Evolutionary conservation across 2,888 invertebrate species (phyloP).

Genomic region (Drosophila ustulata): DNA sequence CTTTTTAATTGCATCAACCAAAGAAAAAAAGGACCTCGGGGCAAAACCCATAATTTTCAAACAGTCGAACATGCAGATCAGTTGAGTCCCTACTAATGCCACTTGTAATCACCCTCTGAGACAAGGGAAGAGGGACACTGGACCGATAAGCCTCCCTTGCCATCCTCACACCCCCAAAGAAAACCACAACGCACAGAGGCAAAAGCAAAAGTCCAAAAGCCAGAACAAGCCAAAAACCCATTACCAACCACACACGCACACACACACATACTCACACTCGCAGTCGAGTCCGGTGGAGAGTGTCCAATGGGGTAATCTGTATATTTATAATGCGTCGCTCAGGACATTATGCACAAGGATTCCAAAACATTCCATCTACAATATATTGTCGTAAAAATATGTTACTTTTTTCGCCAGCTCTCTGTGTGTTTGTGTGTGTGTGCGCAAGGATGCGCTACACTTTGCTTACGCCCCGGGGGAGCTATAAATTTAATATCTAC

Average conservation of each 20-base stretch:
- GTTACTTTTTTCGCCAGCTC: slow-evolving; percentile 44
- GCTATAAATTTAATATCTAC: slow-evolving; percentile 85
- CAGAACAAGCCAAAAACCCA: slow-evolving; percentile 40
- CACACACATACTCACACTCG: slow-evolving; percentile 13
- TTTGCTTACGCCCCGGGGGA: slow-evolving; percentile 83
- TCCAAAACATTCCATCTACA: slow-evolving; percentile 58
- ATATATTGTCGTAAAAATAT: slow-evolving; percentile 80
- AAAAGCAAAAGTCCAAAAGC: slow-evolving; percentile 22
- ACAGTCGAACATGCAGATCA: slow-evolving; percentile 57
- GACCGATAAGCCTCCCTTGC: slow-evolving; percentile 11
- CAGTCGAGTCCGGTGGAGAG: background rate
- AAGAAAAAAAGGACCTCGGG: background rate
- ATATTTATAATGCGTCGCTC: slow-evolving; percentile 75
- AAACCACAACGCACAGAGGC: slow-evolving; percentile 17
- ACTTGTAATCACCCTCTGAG: slow-evolving; percentile 63
- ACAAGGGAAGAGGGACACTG: background rate
- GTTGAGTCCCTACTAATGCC: slow-evolving; percentile 47
- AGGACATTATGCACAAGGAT: slow-evolving; percentile 73
- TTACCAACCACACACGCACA: slow-evolving; percentile 52
- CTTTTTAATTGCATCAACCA: slow-evolving; percentile 56
- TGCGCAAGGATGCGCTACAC: slow-evolving; percentile 59
- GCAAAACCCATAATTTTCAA: slow-evolving; percentile 15
- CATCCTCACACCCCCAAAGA: slow-evolving; percentile 18
- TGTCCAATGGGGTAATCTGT: slow-evolving; percentile 73
- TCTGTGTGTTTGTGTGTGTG: slow-evolving; percentile 27